These are phyloP conservation scores for Strix uralensis DNA, from an alignment of 2,113 vertebrate species.

Conservation along the genomic window DNA sequence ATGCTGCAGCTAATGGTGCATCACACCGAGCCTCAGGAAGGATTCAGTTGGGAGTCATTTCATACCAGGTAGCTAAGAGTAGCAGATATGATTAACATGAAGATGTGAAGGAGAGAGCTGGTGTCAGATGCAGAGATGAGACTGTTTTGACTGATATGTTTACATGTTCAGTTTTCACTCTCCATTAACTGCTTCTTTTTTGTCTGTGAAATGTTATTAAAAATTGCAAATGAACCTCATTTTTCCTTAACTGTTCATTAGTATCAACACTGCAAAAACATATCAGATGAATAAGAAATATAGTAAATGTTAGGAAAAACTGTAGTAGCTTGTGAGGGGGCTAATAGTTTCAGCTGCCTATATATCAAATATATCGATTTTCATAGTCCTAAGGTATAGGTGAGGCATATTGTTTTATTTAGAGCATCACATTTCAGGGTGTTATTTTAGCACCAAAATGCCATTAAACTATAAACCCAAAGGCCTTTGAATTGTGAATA, in stretches of 20 bases:
- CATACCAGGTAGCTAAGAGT: background rate
- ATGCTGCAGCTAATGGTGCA: background rate
- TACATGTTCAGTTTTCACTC: constrained; percentile 23
- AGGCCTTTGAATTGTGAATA: background rate
- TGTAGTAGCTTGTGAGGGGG: background rate
- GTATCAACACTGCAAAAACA: background rate
- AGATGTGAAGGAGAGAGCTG: background rate
- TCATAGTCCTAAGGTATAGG: background rate
- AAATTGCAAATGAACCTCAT: background rate
- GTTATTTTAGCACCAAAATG: background rate
- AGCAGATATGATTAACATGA: background rate
- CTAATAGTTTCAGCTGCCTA: background rate
- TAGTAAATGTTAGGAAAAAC: background rate
- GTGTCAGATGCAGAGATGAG: background rate
- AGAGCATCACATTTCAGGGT: background rate
- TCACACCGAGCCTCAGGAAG: fast-evolving
- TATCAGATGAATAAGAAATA: background rate
- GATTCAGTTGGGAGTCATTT: background rate
- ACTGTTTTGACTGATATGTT: constrained; percentile 36
- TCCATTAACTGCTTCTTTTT: background rate
- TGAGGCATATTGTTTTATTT: background rate
- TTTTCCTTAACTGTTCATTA: background rate
- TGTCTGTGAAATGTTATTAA: background rate
- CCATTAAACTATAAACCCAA: background rate
- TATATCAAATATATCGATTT: background rate